phyloP scores from a whole-genome alignment of 2,888 invertebrate genomes.

The Lomographa bimaculata region DNA sequence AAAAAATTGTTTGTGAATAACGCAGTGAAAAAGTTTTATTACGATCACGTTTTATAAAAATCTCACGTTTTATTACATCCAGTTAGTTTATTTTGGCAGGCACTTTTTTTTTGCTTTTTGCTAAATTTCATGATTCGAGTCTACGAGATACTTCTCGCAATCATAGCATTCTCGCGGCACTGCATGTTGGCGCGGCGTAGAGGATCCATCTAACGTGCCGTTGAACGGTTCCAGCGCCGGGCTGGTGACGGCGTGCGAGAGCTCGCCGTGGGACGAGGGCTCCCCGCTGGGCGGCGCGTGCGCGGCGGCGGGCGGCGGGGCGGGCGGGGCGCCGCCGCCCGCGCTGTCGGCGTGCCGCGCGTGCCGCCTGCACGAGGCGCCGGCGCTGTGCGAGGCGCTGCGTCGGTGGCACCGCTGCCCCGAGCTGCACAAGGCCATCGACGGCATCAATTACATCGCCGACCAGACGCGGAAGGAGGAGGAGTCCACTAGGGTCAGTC shows the following conservation, averaged over 20 bases:
- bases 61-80: too few species aligned
- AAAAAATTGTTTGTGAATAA: too few species aligned
- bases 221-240: slow-evolving; percentile 57
- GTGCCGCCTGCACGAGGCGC: slow-evolving; percentile 85
- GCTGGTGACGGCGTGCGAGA: slow-evolving; percentile 44
- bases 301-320: slow-evolving; percentile 31
- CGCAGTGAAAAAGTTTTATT: too few species aligned
- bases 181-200: too few species aligned
- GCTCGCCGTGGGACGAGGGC: slow-evolving; percentile 35
- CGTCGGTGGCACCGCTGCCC: slow-evolving; percentile 95
- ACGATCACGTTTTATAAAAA: too few species aligned
- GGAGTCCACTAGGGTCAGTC: slow-evolving; percentile 93
- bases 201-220: too few species aligned
- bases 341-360: slow-evolving; percentile 55
- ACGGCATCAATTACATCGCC: slow-evolving; percentile 95
- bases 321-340: slow-evolving; percentile 46
- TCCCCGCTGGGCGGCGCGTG: slow-evolving; percentile 31
- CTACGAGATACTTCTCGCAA: too few species aligned
- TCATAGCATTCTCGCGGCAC: too few species aligned
- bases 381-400: slow-evolving; percentile 84
- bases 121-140: too few species aligned
- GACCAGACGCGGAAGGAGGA: slow-evolving; percentile 96
- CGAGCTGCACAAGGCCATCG: slow-evolving; percentile 95
- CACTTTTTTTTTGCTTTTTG: too few species aligned
- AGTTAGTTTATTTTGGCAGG: too few species aligned